Base-by-base conservation (phyloP, 2,113 vertebrate genomes). In the Pyrgilauda ruficollis region DNA sequence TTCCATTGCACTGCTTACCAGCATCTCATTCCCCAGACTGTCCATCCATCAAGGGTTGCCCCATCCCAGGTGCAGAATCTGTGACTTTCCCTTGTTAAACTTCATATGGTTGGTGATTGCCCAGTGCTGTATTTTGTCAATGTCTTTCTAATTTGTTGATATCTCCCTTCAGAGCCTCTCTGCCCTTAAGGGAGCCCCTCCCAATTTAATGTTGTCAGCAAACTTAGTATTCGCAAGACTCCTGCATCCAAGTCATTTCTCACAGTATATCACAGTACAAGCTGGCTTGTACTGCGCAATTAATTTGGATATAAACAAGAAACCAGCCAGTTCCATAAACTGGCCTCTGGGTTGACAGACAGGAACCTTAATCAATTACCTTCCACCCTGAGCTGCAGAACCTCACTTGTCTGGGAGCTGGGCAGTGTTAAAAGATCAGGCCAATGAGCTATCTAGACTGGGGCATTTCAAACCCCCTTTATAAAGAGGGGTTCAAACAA, bases 1-100 rank as follows among this genome's bases (percentile, higher is more conserved):
- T 70, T 41, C 1, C 30, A 16, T 1, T 0, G 41, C 0, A 0
- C 15, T 55, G 47, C 41, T 47, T 0, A 72, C 22, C 20, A 63
- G 13, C 13, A 2, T 47, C n/a, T 72, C 56, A 35, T 49, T 56
- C 35, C 21, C 24, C 11, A 56, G 7, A 0, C 49, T 64, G 11
- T 22, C 26, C 35, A 35, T 8, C 26, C 43, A 56, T 4, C 13
- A 21, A 70, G 15, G 0, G 10, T 1, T 79, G 30, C 8, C 11
- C n/a, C 23, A 62, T 20, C 23, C 16, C 66, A 35, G 15, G 2
- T 4, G 24, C 49, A 64, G 35, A 88, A 27, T 37, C 30, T 1
- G 1, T 4, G 11, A 43, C 14, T 41, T 72, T 35, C 4, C 41
- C 6, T 35, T 28, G 18, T 18, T 43, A 10, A 49, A 31, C 10